phyloP scores from a whole-genome alignment of 2,888 invertebrate species.

The Minunthozetes semirufus region DNA sequence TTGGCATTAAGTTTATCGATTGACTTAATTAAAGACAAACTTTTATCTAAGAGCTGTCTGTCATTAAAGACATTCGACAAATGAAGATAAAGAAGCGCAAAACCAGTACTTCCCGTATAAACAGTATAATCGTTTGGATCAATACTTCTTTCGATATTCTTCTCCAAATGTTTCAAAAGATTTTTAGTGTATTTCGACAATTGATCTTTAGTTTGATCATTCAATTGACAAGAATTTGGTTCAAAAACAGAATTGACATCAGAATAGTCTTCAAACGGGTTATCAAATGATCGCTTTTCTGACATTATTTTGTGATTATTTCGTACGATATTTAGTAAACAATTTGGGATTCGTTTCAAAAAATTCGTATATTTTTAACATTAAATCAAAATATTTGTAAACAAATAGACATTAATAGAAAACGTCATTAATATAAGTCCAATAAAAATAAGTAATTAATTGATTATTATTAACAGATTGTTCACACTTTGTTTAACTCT shows the following conservation, averaged over 20 bases:
- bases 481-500: too few relatives aligned
- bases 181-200: slow-evolving; percentile 22
- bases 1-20: not conserved
- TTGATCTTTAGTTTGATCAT: slow-evolving; percentile 2
- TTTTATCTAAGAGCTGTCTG: not conserved
- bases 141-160: not conserved
- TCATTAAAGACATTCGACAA: slow-evolving; percentile 41
- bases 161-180: slow-evolving; percentile 31
- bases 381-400: too few relatives aligned
- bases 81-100: slow-evolving; percentile 60
- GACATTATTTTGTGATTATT: not conserved
- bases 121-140: slow-evolving; percentile 57
- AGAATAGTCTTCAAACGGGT: slow-evolving; percentile 29
- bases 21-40: not conserved
- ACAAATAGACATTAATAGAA: too few relatives aligned
- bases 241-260: not conserved
- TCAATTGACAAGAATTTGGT: not conserved
- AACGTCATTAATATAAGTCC: too few relatives aligned
- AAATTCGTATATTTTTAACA: too few relatives aligned
- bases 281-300: slow-evolving; percentile 28
- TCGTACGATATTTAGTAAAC: not conserved
- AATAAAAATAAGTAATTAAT: too few relatives aligned
- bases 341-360: too few relatives aligned
- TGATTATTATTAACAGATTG: too few relatives aligned
- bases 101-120: slow-evolving; percentile 68